These are phyloP conservation scores for Psococerastis gibbosa DNA, from an alignment of 2,888 invertebrate species.

Conservation along the genomic window DNA sequence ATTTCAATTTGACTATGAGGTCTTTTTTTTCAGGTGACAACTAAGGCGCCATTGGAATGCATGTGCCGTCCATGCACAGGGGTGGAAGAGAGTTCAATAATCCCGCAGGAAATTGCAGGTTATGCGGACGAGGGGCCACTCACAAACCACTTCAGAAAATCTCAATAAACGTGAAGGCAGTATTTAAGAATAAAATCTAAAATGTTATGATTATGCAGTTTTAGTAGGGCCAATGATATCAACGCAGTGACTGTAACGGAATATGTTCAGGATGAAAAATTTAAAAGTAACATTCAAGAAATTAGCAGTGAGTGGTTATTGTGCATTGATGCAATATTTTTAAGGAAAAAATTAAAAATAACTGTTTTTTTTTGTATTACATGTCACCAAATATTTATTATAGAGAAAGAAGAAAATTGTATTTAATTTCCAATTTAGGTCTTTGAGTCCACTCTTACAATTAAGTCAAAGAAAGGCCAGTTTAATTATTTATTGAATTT, in stretches of 20 bases:
- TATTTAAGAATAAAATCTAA: not conserved
- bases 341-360: too few relatives aligned
- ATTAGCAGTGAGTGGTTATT: too few relatives aligned
- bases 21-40: constrained; percentile 46
- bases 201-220: not conserved
- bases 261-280: too few relatives aligned
- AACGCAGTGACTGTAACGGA: not conserved
- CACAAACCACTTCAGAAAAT: constrained; percentile 59
- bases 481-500: too few relatives aligned
- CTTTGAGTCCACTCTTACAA: too few relatives aligned
- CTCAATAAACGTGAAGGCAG: constrained; percentile 26
- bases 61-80: constrained; percentile 87
- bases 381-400: too few relatives aligned
- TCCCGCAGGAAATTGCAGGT: constrained; percentile 78
- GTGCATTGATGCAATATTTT: too few relatives aligned
- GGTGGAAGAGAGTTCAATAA: constrained; percentile 68
- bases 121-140: constrained; percentile 66
- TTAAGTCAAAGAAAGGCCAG: too few relatives aligned
- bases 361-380: too few relatives aligned
- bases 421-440: too few relatives aligned
- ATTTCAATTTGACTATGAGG: constrained; percentile 8
- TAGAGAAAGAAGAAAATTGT: too few relatives aligned
- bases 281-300: too few relatives aligned
- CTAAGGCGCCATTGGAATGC: constrained; percentile 80
- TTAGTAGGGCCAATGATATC: not conserved